Evolutionary conservation across 2,797 vertebrate genomes (phyloP), one percentile per base, ranked within the genome.

Genomic region (Darevskia nairensis): DNA sequence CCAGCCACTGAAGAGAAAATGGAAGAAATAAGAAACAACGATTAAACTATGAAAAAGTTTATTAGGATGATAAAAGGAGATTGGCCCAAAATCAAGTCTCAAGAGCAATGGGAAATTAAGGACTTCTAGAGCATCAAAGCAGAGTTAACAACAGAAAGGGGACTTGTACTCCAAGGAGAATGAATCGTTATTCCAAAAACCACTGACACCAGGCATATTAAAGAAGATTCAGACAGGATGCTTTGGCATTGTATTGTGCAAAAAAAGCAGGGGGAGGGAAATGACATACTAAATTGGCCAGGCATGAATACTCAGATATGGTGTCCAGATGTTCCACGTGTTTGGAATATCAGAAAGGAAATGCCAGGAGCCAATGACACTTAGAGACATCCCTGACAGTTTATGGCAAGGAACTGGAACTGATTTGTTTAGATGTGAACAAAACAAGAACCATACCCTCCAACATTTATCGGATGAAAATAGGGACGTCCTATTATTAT

Each of bases 311-410:
- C 39, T 78, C 41, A 78, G 41, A 86, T 68, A 78, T 46, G 21
- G 61, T 66, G 78, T 46, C 41, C 75, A 68, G 84, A 78, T 78
- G 61, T 19, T 44, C 75, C 61, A 85, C 64, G 66, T 35, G 41
- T 77, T 86, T 78, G 75, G 29, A 32, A 44, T 77, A 86, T 50
- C 11, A 74, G 32, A 84, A 84, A 72, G 11, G 76, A 78, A 78
- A 46, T 78, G 44, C 25, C 84, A 76, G 77, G 17, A 46, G 10
- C 27, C 27, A 77, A 44, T 6, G 64, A 82, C 64, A 66, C 80
- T 27, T 41, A 15, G 32, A 41, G 55, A 76, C 46, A 76, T 21
- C 29, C 19, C 72, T 41, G 39, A 85, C 29, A 77, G 19, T 4
- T 59, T 21, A 46, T 39, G 61, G 11, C 29, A 23, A 46, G 77